Percentiles rank a stretch among this genome's conserved stretches.
phyloP scores from a whole-genome alignment of 2,888 invertebrate species.

The Morpho deidamia region DNA sequence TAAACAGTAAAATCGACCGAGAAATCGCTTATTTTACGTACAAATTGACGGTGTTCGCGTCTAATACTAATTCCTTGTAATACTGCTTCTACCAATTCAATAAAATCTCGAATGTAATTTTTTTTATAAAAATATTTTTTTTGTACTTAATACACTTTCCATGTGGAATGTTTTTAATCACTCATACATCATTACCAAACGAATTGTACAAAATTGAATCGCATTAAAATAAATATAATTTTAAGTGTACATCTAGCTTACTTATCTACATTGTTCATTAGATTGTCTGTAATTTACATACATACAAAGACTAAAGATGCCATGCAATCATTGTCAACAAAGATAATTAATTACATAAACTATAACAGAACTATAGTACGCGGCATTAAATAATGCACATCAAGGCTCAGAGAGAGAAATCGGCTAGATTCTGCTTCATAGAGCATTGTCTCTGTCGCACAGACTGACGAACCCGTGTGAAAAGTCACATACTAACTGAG shows the following conservation, averaged over 20 bases:
- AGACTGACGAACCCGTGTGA: too few relatives aligned
- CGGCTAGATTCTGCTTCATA: too few relatives aligned
- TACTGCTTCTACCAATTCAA: conserved; percentile 66
- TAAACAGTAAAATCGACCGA: conserved; percentile 45
- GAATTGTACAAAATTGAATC: conserved; percentile 45
- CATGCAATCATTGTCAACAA: conserved; percentile 4
- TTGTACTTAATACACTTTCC: conserved; percentile 74
- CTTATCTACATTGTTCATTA: conserved; percentile 57
- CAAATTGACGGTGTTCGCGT: conserved; percentile 48
- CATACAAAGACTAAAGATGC: conserved; percentile 19
- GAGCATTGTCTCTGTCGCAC: too few relatives aligned
- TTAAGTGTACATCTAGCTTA: conserved; percentile 46
- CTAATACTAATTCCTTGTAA: conserved; percentile 64
- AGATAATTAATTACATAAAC: too few relatives aligned
- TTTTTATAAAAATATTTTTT: conserved; percentile 74
- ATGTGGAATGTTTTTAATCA: conserved; percentile 73
- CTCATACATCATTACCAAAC: conserved; percentile 51
- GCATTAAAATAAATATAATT: conserved; percentile 64
- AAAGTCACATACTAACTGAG: too few relatives aligned
- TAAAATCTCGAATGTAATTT: conserved; percentile 43
- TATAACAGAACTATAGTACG: too few relatives aligned
- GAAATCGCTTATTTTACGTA: conserved; percentile 37
- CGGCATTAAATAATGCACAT: too few relatives aligned
- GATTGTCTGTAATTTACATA: conserved; percentile 52
- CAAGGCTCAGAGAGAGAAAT: too few relatives aligned